Percentiles rank a stretch among this genome's conserved stretches.
These are phyloP conservation scores for Pipistrellus pygmaeus DNA, from an alignment of 2,797 vertebrate genomes.

Conservation along the genomic window DNA sequence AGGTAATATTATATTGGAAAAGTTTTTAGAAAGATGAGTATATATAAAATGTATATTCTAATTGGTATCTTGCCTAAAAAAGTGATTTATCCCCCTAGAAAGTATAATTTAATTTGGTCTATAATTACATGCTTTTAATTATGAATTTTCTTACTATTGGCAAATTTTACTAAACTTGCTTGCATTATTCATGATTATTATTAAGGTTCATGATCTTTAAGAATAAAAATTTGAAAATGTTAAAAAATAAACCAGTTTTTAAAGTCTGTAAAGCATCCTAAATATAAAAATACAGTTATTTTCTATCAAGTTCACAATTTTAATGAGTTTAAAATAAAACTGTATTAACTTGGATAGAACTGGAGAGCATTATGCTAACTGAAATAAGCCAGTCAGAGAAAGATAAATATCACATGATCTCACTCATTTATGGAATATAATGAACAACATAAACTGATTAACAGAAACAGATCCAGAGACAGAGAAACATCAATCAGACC, in stretches of 20 bases:
- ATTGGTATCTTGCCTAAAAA: background rate
- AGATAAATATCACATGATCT: no score
- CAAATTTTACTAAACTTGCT: background rate
- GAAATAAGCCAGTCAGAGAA: no score
- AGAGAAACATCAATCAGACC: no score
- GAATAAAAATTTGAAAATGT: constrained; percentile 36
- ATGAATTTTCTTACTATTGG: background rate
- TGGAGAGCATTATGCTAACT: no score
- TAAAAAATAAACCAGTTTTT: background rate
- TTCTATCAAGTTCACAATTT: background rate
- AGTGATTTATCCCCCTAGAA: background rate
- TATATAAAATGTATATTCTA: background rate
- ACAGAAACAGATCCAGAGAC: no score
- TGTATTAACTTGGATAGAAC: background rate
- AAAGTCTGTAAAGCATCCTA: background rate
- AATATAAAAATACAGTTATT: background rate
- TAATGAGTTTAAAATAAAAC: background rate
- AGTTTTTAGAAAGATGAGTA: background rate
- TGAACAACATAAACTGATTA: no score
- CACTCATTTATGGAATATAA: no score
- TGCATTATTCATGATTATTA: background rate
- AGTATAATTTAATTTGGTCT: background rate
- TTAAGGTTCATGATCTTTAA: background rate
- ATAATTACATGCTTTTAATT: background rate
- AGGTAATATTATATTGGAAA: background rate